Base-by-base conservation (phyloP, 2,888 invertebrate species). In the Pristionchus entomophagus region DNA sequence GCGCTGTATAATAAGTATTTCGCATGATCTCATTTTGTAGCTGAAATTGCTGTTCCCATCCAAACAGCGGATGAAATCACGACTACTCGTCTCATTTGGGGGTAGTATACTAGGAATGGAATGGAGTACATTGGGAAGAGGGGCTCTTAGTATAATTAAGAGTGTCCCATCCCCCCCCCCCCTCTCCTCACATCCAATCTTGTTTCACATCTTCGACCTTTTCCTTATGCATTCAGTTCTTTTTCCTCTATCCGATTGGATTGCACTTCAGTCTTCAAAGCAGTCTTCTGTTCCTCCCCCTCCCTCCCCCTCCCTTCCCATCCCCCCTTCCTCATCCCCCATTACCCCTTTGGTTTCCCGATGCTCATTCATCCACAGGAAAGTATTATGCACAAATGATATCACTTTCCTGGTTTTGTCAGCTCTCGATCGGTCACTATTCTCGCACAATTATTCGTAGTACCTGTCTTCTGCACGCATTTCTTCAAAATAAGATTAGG, bases 71-170 rank as follows among this genome's bases (percentile, higher is more conserved):
- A 17, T 56, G 56, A 56, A 17, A 56, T 56, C 22, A 4, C 35
- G 35, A 35, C 35, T 65, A 19, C 32, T 35, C 73, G n/a, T 73
- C 41, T 73, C 26, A 17, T 73, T n/a, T 73, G 73, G 73, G n/a
- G 41, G 73, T 38, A 73, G 73, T 38, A 73, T 45, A 73, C 45
- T 73, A 2, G 38, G 73, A 73, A 73, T 73, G 73, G 41, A 45
- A 0, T 38, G 41, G 17, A 26, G 26, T 26, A 26, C 65, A 22
- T 45, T 14, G 45, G n/a, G n/a, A n/a, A 45, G 45, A 56, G 56
- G n/a, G 5, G 19, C 73, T 73, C 73, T 73, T 73, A 73, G 73
- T 38, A 73, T 73, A 73, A 73, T 73, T 73, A 73, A 73, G 73
- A 73, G 73, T 73, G 73, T n/a, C 56, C 56, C 56, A 10, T 56